A percentile compares a stretch with the other conserved stretches of the same genome.
Conservation (phyloP, 2,113 vertebrate species). For the Microcebus lehilahytsara region DNA sequence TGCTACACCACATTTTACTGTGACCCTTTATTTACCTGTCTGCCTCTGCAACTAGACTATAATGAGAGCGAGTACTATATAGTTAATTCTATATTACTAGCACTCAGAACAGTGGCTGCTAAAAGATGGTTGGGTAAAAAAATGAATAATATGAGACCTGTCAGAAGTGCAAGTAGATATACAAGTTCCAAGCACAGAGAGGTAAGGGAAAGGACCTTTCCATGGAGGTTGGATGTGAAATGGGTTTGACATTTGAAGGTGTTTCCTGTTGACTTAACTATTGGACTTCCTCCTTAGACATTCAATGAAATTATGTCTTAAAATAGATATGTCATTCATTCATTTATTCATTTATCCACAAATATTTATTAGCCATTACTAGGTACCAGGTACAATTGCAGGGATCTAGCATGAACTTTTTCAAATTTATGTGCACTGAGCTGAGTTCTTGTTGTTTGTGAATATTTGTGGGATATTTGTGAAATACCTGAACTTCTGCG, state of each 20-base stretch:
- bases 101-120: not conserved
- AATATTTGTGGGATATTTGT: not conserved
- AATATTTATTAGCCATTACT: not conserved
- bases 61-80: not conserved
- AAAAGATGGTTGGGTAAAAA: not conserved
- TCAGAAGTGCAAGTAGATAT: not conserved
- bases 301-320: not conserved
- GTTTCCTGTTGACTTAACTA: not conserved
- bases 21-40: not conserved
- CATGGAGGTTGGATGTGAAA: not conserved
- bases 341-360: not conserved
- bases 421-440: not conserved
- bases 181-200: not conserved
- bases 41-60: not conserved
- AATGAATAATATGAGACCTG: not conserved
- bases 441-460: not conserved
- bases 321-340: not conserved
- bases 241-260: not conserved
- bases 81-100: not conserved
- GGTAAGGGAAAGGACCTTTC: not conserved
- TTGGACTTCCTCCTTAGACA: not conserved
- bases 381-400: not conserved
- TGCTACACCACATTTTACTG: not conserved
- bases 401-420: not conserved
- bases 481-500: not conserved